Conservation (phyloP, 2,113 vertebrate species). For the Burhinus oedicnemus region DNA sequence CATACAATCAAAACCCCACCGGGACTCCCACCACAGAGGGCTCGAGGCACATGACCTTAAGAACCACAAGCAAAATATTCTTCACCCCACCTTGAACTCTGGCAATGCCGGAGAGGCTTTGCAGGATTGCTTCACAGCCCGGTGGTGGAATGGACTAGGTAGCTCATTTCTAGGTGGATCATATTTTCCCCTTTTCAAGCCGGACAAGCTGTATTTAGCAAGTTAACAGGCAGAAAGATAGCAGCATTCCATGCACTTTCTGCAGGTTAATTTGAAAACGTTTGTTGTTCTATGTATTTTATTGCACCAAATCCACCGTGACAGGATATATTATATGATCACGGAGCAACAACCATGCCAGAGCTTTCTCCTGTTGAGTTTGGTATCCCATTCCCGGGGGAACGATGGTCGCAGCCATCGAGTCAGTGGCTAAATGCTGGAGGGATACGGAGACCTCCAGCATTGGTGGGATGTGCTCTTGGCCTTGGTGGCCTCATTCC, state of each 20-base stretch:
- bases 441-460: neutral
- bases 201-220: neutral
- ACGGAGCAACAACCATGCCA: neutral
- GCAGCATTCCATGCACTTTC: neutral
- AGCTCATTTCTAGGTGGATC: neutral
- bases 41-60: accelerated
- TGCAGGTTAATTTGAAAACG: neutral
- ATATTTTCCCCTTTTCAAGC: neutral
- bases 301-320: neutral
- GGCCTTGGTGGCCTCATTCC: no score
- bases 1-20: neutral
- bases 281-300: neutral
- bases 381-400: neutral
- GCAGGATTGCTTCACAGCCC: neutral
- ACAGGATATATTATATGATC: neutral
- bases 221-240: neutral
- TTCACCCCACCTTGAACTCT: neutral
- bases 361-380: neutral
- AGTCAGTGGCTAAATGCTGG: neutral
- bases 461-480: no score
- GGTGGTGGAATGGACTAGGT: neutral
- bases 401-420: neutral
- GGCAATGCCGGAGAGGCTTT: neutral
- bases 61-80: neutral
- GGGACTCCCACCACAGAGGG: neutral